These are phyloP conservation scores for Tipula vernalis DNA, from an alignment of 2,888 invertebrate genomes.

Conservation along the genomic window DNA sequence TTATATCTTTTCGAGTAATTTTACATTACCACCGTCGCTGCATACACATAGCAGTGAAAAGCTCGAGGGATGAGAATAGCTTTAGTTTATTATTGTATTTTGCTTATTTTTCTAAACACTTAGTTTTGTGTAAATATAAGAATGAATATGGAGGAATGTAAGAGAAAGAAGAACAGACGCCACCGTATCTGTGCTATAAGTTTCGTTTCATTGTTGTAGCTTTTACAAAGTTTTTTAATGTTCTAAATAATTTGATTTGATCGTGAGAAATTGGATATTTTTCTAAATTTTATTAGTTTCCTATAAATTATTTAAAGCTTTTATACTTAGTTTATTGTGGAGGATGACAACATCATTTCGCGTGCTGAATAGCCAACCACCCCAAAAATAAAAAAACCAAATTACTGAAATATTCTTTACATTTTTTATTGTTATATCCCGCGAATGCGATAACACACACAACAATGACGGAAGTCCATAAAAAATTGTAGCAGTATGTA, in stretches of 20 bases:
- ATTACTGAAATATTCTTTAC: not conserved
- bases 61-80: not conserved
- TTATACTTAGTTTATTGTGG: not conserved
- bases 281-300: not conserved
- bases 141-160: not conserved
- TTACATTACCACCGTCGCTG: not conserved
- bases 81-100: not conserved
- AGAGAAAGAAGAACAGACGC: not conserved
- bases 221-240: not conserved
- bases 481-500: not conserved
- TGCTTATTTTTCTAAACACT: not conserved
- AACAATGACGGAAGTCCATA: not conserved
- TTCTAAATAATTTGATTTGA: not conserved
- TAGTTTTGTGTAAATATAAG: not conserved
- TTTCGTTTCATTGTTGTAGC: not conserved
- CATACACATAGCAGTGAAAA: not conserved
- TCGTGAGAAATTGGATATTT: not conserved
- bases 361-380: not conserved
- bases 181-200: not conserved
- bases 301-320: not conserved
- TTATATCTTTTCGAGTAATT: not conserved
- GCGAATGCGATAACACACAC: not conserved
- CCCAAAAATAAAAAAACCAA: not conserved
- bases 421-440: not conserved
- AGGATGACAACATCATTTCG: not conserved